Evolutionary conservation across 2,888 invertebrate species (phyloP).

Genomic region (Beris chalybata): DNA sequence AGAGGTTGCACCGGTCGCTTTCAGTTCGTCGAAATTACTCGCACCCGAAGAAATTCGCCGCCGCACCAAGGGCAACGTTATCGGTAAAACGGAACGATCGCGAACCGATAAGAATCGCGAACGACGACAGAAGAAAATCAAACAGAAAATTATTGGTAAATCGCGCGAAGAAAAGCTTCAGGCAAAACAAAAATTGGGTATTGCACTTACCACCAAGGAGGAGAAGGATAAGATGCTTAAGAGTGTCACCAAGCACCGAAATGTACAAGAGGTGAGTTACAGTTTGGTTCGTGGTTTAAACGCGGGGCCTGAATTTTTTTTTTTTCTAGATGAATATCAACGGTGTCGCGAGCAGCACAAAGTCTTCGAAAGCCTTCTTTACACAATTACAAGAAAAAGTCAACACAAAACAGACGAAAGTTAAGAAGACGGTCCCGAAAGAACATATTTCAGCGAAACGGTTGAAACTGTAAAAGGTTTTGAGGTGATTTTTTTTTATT

Average conservation of each 20-base stretch:
- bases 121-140: slow-evolving; percentile 81
- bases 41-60: slow-evolving; percentile 91
- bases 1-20: slow-evolving; percentile 91
- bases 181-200: slow-evolving; percentile 55
- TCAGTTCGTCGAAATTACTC: slow-evolving; percentile 79
- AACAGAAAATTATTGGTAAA: slow-evolving; percentile 64
- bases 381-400: slow-evolving; percentile 80
- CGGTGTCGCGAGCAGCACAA: slow-evolving; percentile 58
- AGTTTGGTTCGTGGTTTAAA: slow-evolving; percentile 23
- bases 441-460: slow-evolving; percentile 60
- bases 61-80: slow-evolving; percentile 59
- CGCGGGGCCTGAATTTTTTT: slow-evolving; percentile 36
- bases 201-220: slow-evolving; percentile 61
- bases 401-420: slow-evolving; percentile 51
- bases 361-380: slow-evolving; percentile 85
- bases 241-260: slow-evolving; percentile 66
- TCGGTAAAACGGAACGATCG: slow-evolving; percentile 78
- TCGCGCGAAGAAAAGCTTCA: slow-evolving; percentile 58
- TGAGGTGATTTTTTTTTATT: slow-evolving; percentile 4
- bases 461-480: slow-evolving; percentile 63
- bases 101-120: slow-evolving; percentile 87
- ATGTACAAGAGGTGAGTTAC: slow-evolving; percentile 61
- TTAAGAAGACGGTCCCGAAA: slow-evolving; percentile 53
- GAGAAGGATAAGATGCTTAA: slow-evolving; percentile 61
- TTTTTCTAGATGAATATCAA: slow-evolving; percentile 55